These are phyloP conservation scores for Dastarcus helophoroides DNA, from an alignment of 2,888 invertebrate genomes.

Conservation along the genomic window DNA sequence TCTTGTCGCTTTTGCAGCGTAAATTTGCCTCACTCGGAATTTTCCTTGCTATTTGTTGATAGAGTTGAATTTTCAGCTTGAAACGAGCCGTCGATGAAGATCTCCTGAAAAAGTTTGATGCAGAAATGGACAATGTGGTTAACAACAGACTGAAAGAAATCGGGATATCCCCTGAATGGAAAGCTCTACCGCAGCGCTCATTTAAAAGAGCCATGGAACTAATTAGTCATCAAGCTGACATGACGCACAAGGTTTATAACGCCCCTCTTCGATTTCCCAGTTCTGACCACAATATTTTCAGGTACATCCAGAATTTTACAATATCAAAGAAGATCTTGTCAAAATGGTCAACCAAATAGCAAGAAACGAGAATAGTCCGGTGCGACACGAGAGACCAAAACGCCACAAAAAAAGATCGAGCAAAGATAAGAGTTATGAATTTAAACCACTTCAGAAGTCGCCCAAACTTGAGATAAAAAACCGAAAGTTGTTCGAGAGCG, in stretches of 20 bases:
- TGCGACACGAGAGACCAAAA: neutral
- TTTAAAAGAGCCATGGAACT: constrained; percentile 47
- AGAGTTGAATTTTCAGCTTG: too few relatives aligned
- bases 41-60: too few relatives aligned
- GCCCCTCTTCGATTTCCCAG: constrained; percentile 7
- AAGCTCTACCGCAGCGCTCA: constrained; percentile 42
- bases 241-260: constrained; percentile 44
- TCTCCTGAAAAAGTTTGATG: constrained; percentile 3
- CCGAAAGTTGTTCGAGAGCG: constrained; percentile 22
- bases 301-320: neutral
- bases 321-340: neutral
- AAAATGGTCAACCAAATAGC: neutral
- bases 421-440: constrained; percentile 7
- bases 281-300: constrained; percentile 6
- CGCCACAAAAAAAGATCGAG: constrained; percentile 6
- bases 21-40: too few relatives aligned
- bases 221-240: constrained; percentile 45
- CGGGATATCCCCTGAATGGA: constrained; percentile 54
- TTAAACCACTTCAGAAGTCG: constrained; percentile 1
- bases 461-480: constrained; percentile 18
- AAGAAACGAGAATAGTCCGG: neutral
- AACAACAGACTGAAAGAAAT: constrained; percentile 44
- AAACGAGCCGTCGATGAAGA: too few relatives aligned
- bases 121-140: constrained; percentile 29
- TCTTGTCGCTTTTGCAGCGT: too few relatives aligned